These are phyloP conservation scores for Gulo gulo DNA, from an alignment of 2,113 vertebrate species.

Conservation along the genomic window DNA sequence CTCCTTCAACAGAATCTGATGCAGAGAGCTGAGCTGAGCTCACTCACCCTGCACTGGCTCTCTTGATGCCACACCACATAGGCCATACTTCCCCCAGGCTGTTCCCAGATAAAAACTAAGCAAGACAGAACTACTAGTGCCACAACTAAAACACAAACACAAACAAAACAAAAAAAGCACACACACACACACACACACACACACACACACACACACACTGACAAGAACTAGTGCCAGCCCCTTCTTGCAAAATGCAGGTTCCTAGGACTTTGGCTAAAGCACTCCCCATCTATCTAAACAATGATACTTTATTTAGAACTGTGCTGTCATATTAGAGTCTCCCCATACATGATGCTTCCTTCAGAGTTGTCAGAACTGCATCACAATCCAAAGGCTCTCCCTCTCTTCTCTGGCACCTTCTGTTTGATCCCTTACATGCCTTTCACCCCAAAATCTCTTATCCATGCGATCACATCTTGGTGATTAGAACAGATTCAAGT, in stretches of 20 bases:
- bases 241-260: too few relatives aligned
- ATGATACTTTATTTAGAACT: not conserved
- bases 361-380: not conserved
- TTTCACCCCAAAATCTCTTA: not conserved
- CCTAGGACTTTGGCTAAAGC: not conserved
- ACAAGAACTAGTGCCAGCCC: not conserved
- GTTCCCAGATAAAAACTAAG: not conserved
- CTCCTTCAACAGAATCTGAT: not conserved
- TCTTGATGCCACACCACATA: not conserved
- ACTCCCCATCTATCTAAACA: not conserved
- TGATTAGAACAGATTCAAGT: not conserved
- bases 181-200: too few relatives aligned
- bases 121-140: not conserved
- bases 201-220: not conserved
- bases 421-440: not conserved
- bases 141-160: not conserved
- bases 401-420: not conserved
- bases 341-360: not conserved
- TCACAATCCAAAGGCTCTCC: accelerated
- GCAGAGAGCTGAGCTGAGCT: not conserved
- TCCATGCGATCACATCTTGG: not conserved
- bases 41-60: not conserved
- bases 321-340: accelerated
- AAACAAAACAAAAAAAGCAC: not conserved
- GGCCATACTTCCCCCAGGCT: too few relatives aligned